These are phyloP conservation scores for Patagioenas fasciata DNA, from an alignment of 2,113 vertebrate species.

Conservation along the genomic window DNA sequence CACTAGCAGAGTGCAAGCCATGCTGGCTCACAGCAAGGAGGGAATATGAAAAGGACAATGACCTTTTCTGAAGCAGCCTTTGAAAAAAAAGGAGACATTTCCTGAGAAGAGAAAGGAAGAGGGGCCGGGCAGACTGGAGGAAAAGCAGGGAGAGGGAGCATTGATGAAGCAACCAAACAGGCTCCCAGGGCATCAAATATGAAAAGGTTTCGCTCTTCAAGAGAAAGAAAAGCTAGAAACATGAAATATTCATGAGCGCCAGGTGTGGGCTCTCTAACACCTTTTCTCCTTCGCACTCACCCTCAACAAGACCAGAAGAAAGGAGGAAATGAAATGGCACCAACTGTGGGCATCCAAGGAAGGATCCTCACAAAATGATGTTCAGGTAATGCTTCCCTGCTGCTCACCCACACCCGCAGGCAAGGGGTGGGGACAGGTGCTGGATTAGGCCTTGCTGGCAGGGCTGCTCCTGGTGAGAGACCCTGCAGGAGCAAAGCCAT, in stretches of 20 bases:
- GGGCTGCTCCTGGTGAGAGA: neutral
- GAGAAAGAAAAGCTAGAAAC: conserved; percentile 37
- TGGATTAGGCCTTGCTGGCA: rapidly evolving
- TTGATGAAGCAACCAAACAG: conserved; percentile 19
- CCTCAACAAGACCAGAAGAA: neutral
- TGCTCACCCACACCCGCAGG: neutral
- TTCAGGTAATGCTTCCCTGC: neutral
- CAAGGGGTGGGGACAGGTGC: neutral
- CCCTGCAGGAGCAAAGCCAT: neutral
- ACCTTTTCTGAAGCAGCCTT: conserved; percentile 63
- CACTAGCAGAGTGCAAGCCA: conserved; percentile 20
- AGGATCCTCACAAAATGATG: neutral
- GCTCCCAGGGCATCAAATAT: conserved; percentile 51
- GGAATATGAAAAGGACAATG: conserved; percentile 56
- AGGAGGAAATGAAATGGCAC: neutral
- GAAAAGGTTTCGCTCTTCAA: conserved; percentile 62
- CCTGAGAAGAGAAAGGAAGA: conserved; percentile 28
- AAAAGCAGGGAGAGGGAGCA: neutral
- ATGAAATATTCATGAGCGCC: conserved; percentile 62
- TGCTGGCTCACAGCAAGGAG: conserved; percentile 57
- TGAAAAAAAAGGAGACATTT: neutral
- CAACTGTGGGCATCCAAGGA: neutral
- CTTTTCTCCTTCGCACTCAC: neutral
- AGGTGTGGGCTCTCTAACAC: conserved; percentile 9
- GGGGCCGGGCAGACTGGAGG: neutral